A percentile compares a stretch with the other conserved stretches of the same genome.
phyloP scores from a whole-genome alignment of 2,113 vertebrate species.

The Thunnus maccoyii region DNA sequence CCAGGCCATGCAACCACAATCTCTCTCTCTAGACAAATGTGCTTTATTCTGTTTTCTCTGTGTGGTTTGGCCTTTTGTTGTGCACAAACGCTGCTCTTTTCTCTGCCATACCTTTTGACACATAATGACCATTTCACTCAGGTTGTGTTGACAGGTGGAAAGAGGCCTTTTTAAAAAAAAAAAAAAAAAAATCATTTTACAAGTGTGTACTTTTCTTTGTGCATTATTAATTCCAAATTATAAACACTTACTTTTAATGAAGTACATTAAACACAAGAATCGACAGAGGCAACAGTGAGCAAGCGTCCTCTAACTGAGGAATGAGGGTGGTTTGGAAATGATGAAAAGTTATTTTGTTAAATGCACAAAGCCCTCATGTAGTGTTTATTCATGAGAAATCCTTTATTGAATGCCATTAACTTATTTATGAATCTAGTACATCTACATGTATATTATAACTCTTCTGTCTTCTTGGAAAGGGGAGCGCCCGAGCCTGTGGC shows the following conservation, averaged over 20 bases:
- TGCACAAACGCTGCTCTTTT: conserved; percentile 16
- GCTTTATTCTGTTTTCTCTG: conserved; percentile 27
- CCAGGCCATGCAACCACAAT: background rate
- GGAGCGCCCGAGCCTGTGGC: background rate
- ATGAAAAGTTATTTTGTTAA: background rate
- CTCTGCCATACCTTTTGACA: conserved; percentile 15
- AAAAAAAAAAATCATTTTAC: too few relatives aligned
- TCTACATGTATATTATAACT: background rate
- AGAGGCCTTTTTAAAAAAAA: too few relatives aligned
- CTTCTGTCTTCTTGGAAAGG: background rate
- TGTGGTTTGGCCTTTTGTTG: conserved; percentile 34
- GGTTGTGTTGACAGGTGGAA: conserved; percentile 4
- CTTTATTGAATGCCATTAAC: background rate
- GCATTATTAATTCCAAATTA: background rate
- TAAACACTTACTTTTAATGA: too few relatives aligned
- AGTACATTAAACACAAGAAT: background rate
- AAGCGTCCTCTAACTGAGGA: background rate
- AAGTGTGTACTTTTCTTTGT: background rate
- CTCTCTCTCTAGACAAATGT: background rate
- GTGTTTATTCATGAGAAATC: background rate
- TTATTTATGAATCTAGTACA: background rate
- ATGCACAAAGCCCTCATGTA: background rate
- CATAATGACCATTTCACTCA: background rate
- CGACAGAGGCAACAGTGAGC: background rate
- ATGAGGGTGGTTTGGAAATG: background rate